Evolutionary conservation across 2,797 vertebrate species (phyloP), one percentile per base, ranked within the genome.

Genomic region (Salmo trutta): DNA sequence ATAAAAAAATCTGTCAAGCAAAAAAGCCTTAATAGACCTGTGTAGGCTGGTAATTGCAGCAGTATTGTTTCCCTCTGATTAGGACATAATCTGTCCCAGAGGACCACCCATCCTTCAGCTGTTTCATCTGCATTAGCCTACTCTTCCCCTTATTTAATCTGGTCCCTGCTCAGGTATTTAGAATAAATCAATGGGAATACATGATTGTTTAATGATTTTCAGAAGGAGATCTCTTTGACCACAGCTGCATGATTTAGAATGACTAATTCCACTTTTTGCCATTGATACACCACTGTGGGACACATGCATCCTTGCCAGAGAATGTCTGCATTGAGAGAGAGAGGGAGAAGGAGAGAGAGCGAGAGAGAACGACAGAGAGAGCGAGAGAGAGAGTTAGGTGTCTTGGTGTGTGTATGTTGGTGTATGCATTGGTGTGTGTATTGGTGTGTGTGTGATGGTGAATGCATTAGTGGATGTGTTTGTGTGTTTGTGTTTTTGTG

Each of bases 171-270:
- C 97, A 97, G 96, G 96, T 97, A 96, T 97, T 98, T 97, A 98
- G 96, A 98, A 98, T 98, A 98, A 98, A 98, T 99, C 98, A 97
- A 98, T 99, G 95, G 91, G 95, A 96, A 99, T 98, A 99, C 98
- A 98, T 98, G 98, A 99, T 99, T 99, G 97, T 97, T 97, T 99
- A 99, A 98, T 97, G 98, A 99, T 99, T 99, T 98, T 95, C 94
- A 95, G 95, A 97, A 47, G 96, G 95, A 95, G 96, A 95, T 96
- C 94, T 94, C 94, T 97, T 98, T 94, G 96, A 97, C 96, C 96
- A 96, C 92, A 91, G 95, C 96, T 93, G 96, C 96, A 95, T 97
- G 97, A 97, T 97, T 98, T 97, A 97, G 96, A 98, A 98, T 97
- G 96, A 98, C 96, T 98, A 97, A 98, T 98, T 97, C 95, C 93